phyloP scores from a whole-genome alignment of 2,797 vertebrate genomes.

The Clamator glandarius region DNA sequence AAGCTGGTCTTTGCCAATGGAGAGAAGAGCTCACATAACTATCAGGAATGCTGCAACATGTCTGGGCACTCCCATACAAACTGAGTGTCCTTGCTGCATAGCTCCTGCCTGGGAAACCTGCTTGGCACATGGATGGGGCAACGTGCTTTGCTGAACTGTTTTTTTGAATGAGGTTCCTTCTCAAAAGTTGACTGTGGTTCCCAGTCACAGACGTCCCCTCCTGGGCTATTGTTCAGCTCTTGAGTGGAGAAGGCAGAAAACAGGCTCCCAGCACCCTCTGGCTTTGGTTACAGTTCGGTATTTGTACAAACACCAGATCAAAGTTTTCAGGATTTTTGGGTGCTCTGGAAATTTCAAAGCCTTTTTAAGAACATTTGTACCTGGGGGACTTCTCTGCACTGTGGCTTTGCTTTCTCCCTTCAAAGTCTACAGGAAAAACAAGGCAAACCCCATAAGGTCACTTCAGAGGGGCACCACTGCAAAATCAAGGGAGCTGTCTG shows the following conservation, averaged over 20 bases:
- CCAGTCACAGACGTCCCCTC: not conserved
- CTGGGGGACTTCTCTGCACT: not conserved
- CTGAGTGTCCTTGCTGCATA: not conserved
- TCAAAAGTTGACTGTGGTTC: not conserved
- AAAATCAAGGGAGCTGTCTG: not conserved
- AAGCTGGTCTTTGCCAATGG: not conserved
- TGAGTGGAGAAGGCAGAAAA: not conserved
- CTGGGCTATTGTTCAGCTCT: not conserved
- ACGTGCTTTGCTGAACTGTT: not conserved
- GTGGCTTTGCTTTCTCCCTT: not conserved
- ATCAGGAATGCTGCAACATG: not conserved
- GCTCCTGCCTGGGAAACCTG: not conserved
- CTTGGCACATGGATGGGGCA: not conserved
- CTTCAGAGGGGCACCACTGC: not conserved
- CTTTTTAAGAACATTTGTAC: not conserved
- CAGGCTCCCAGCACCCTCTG: not conserved
- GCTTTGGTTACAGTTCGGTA: not conserved
- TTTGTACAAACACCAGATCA: not conserved
- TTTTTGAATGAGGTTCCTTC: not conserved
- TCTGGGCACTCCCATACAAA: not conserved
- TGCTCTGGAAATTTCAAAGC: not conserved
- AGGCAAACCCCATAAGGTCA: not conserved
- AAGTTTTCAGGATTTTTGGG: not conserved
- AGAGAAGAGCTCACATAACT: not conserved
- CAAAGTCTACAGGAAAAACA: not conserved